Evolutionary conservation across 2,113 vertebrate species (phyloP), one percentile per base, ranked within the genome.

Genomic region (Tachysurus fulvidraco): DNA sequence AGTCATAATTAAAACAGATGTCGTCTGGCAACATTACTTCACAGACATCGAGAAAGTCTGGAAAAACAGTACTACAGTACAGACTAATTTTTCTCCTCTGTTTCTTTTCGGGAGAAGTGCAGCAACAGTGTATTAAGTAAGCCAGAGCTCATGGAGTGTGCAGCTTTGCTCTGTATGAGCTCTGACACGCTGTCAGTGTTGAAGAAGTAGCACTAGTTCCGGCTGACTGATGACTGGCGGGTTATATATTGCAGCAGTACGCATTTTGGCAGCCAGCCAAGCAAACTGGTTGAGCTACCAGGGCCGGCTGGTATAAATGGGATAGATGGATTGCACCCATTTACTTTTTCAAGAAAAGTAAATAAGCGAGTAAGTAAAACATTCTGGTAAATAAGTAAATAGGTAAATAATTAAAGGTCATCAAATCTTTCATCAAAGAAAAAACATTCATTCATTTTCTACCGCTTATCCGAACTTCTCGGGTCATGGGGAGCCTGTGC

Each of bases 141-240:
- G 44, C 13, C 81, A 82, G 41, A 64, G 60, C 60, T 82, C 41
- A 50, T n/a, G 41, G 41, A 65, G 81, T 82, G 59, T 82, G 60
- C 44, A 82, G 59, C 60, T 65, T 82, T 64, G 59, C 80, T n/a
- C 80, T 44, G 80, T 82, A 82, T 62, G 80, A 44, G 41, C 59
- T 46, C 41, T 82, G 80, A 82, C 80, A 64, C 6, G 25, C 80
- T 82, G 80, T 82, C 80, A 64, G 60, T 50, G 60, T 65, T 82
- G 59, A 82, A 82, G 81, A 82, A 65, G 41, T 64, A 82, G 57
- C 41, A 50, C 41, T 65, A 82, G 60, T 25, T 83, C 44, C 2
- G 60, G 41, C 44, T 83, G 81, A 83, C 81, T 83, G 60, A 65
- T 83, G 59, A 50, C 13, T 25, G 25, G 60, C 9, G 60, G 41